Percentiles rank a stretch among this genome's conserved stretches.
These are phyloP conservation scores for Yponomeuta evonymella DNA, from an alignment of 2,888 invertebrate species.

Conservation along the genomic window DNA sequence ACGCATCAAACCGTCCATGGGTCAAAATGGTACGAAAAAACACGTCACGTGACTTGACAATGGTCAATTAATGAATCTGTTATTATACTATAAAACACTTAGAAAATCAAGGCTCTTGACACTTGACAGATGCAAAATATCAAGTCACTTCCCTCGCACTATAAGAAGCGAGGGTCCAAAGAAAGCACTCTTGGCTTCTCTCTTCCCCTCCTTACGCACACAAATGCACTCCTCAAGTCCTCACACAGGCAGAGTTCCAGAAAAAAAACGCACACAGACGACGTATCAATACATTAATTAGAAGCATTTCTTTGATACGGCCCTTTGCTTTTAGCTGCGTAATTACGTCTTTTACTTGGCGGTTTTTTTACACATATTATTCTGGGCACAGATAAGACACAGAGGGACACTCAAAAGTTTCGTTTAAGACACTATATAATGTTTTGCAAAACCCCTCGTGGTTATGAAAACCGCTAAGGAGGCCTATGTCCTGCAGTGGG, in stretches of 20 bases:
- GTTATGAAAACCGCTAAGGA: no score
- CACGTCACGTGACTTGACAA: no score
- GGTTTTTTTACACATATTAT: constrained; percentile 36
- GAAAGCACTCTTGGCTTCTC: constrained; percentile 70
- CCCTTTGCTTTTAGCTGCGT: constrained; percentile 62
- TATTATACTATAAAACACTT: no score
- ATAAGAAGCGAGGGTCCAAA: constrained; percentile 70
- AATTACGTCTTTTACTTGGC: constrained; percentile 67
- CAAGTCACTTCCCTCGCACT: constrained; percentile 37
- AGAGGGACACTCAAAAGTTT: background rate
- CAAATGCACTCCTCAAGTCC: constrained; percentile 25
- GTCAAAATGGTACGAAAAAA: no score
- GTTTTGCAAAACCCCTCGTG: no score
- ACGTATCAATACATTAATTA: constrained; percentile 74
- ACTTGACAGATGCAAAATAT: constrained; percentile 28
- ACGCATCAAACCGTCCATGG: no score
- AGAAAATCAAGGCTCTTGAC: no score
- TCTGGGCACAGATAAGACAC: background rate
- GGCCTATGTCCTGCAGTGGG: no score
- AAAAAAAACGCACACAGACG: constrained; percentile 60
- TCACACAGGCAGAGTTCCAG: background rate
- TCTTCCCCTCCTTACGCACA: constrained; percentile 67
- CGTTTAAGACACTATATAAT: no score
- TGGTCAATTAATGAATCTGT: no score
- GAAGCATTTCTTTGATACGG: constrained; percentile 72